Conservation (phyloP, 1,140 invertebrate genomes). For the Tetragonula clypearis region DNA sequence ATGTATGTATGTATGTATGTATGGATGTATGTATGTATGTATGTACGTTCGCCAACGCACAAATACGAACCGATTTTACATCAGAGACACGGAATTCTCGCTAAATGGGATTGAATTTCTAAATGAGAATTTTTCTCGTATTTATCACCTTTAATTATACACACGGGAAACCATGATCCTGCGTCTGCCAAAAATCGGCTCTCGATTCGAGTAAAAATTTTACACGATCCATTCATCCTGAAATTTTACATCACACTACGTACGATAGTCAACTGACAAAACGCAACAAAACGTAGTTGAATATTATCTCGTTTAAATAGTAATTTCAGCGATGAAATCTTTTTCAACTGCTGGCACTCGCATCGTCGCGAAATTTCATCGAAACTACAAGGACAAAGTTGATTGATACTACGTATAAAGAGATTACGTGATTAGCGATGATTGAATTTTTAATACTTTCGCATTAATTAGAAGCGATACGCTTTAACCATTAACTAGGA, state of each 20-base stretch:
- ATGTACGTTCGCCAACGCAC: background rate
- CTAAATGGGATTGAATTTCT: background rate
- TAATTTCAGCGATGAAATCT: background rate
- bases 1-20: no score
- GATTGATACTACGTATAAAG: no score
- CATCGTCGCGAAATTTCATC: no score
- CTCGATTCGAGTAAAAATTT: no score
- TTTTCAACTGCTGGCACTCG: background rate
- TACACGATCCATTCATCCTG: background rate
- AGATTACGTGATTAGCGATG: no score
- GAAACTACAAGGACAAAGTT: no score
- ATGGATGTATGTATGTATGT: no score
- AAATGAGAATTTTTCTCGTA: background rate
- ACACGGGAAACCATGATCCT: background rate
- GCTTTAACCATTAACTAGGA: no score
- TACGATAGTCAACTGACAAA: background rate
- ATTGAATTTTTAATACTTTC: no score
- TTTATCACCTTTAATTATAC: background rate
- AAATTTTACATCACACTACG: background rate
- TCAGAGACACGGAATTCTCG: background rate
- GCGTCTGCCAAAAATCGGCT: background rate
- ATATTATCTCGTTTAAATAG: background rate
- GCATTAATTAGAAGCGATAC: no score
- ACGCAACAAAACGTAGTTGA: background rate
- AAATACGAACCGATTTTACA: constrained; percentile 8